Base-by-base conservation (phyloP, 2,888 invertebrate genomes). In the Eueremaeus valkanovi region DNA sequence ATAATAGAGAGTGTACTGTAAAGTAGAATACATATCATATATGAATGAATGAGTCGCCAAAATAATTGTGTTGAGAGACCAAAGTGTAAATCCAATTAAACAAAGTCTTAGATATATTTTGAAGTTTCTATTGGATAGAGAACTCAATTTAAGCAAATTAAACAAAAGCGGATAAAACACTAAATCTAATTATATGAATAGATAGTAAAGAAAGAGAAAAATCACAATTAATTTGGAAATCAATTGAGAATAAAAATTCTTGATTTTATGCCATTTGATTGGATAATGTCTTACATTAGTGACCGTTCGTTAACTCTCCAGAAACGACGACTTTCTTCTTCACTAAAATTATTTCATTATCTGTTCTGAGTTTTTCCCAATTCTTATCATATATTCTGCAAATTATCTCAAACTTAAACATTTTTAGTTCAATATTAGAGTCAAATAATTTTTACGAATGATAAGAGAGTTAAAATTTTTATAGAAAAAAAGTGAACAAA, bases 101-200 rank as follows among this genome's bases (percentile, higher is more conserved):
- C 1, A 8, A 24, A 27, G 29, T 63, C 33, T 31, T 29, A 27
- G 18, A 27, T 3, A 55, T 18, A 21, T 51, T 36, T 51, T 51
- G 51, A 51, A 51, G 51, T 51, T n/a, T 11, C 1, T 24, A 0
- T 27, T 55, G 6, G 13, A 24, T 9, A 27, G 6, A 55, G 21
- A 21, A 55, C 63, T 63, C n/a, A 33, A 63, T 63, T 63, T 21
- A 63, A 63, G 33, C 63, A 33, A 63, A 63, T 63, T 31, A 63
- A 33, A 63, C 33, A 63, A 33, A 63, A 33, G 31, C 33, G 33
- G 63, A 63, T 63, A 16, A 63, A 63, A 63, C 16, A 24, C 13
- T 24, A 63, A 33, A 63, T 63, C 33, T 18, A 63, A 63, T 63
- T 63, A 63, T n/a, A n/a, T 63, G 9, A 6, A 27, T 3, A 55